Evolutionary conservation across 2,888 invertebrate species (phyloP).

Genomic region (Oscheius sp.): DNA sequence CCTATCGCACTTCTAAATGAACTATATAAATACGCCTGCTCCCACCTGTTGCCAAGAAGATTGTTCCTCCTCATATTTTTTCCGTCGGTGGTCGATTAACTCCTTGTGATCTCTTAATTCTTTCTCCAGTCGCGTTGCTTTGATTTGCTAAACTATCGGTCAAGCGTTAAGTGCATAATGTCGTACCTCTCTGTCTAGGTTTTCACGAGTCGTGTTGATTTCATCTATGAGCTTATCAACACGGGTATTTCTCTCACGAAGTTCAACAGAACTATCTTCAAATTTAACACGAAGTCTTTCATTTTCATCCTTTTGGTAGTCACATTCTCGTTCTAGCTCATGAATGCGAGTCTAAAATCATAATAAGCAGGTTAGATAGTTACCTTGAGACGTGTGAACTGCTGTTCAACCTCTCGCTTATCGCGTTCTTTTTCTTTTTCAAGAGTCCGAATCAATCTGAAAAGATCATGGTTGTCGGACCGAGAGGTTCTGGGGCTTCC

Average conservation of each 20-base stretch:
- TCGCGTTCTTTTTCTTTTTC: conserved; percentile 50
- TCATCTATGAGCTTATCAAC: conserved; percentile 11
- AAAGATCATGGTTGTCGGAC: conserved; percentile 45
- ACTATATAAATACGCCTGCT: conserved; percentile 19
- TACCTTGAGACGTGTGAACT: conserved; percentile 50
- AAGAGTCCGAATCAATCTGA: conserved; percentile 43
- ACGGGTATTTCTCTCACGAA: conserved; percentile 11
- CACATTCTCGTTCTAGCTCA: conserved; percentile 30
- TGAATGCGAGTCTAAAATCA: conserved; percentile 30
- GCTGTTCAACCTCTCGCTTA: conserved; percentile 48
- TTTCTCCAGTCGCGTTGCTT: conserved; percentile 30
- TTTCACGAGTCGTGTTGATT: conserved; percentile 15
- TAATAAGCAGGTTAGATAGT: background rate
- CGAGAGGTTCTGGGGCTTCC: conserved; percentile 35
- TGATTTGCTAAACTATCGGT: no score
- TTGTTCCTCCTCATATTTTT: conserved; percentile 44
- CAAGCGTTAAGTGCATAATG: background rate
- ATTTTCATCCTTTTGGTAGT: conserved; percentile 32
- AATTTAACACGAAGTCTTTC: conserved; percentile 37
- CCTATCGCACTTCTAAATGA: background rate
- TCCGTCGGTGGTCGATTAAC: conserved; percentile 46
- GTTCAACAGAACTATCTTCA: background rate
- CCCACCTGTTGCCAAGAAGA: conserved; percentile 27
- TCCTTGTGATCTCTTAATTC: conserved; percentile 47
- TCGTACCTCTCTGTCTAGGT: conserved; percentile 9